Conservation (phyloP, 2,113 vertebrate genomes). For the Hippocampus comes region DNA sequence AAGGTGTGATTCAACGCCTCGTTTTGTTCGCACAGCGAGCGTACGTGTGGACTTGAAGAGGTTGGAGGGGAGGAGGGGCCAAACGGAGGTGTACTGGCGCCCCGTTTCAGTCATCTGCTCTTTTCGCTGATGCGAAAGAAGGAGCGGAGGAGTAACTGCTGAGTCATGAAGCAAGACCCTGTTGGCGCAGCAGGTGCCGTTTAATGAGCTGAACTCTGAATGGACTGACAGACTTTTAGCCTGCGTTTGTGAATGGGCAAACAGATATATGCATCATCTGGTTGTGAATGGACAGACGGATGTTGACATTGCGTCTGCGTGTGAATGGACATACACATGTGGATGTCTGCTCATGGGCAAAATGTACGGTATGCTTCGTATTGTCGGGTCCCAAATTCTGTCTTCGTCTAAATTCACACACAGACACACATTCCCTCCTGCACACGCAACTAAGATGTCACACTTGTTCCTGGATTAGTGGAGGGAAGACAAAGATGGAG, state of each 20-base stretch:
- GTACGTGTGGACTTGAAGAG: background rate
- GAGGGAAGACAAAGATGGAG: conserved; percentile 44
- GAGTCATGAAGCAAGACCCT: background rate
- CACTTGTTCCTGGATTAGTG: conserved; percentile 34
- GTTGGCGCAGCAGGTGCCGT: background rate
- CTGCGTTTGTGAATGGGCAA: background rate
- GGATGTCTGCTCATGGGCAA: too few relatives aligned
- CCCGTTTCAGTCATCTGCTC: background rate
- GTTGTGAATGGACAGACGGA: background rate
- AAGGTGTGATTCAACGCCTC: background rate
- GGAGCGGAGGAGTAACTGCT: background rate
- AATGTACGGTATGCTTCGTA: too few relatives aligned
- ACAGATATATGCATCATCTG: background rate
- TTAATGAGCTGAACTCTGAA: background rate
- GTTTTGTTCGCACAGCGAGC: background rate
- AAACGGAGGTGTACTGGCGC: background rate
- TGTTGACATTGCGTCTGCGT: background rate
- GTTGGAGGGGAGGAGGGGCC: background rate
- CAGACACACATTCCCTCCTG: background rate
- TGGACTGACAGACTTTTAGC: background rate
- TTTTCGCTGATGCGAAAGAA: background rate
- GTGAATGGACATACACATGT: background rate
- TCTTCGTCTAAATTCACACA: too few relatives aligned
- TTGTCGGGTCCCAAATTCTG: background rate
- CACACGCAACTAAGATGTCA: conserved; percentile 49